phyloP scores from a whole-genome alignment of 2,888 invertebrate species.

The Cryptus viduatorius region DNA sequence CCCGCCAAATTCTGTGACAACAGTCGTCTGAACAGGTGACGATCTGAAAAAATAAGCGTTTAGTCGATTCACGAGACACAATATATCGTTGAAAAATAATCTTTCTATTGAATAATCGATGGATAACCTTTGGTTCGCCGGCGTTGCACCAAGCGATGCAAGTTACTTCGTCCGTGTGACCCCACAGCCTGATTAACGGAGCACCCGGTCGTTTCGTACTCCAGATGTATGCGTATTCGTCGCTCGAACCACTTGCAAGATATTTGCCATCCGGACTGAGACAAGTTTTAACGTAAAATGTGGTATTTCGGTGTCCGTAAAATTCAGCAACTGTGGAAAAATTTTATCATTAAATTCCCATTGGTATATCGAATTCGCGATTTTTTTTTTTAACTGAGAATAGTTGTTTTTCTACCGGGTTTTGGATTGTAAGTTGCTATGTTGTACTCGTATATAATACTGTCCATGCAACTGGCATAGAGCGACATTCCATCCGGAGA shows the following conservation, averaged over 20 bases:
- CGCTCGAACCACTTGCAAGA: slow-evolving; percentile 95
- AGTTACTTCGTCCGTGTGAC: slow-evolving; percentile 95
- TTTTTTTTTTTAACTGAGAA: not conserved
- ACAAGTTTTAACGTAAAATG: slow-evolving; percentile 94
- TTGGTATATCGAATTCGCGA: not conserved
- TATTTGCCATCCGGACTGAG: slow-evolving; percentile 93
- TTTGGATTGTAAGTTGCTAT: slow-evolving; percentile 89
- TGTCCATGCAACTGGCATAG: slow-evolving; percentile 95
- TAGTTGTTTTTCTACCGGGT: slow-evolving; percentile 85
- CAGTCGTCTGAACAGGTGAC: slow-evolving; percentile 95
- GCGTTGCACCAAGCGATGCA: slow-evolving; percentile 92
- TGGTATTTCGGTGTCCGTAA: slow-evolving; percentile 91
- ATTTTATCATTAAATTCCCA: slow-evolving; percentile 1
- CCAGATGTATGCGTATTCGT: slow-evolving; percentile 95
- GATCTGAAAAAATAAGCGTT: slow-evolving; percentile 82
- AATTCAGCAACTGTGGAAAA: slow-evolving; percentile 82
- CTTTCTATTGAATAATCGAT: not conserved
- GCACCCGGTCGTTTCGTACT: slow-evolving; percentile 87
- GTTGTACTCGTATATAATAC: slow-evolving; percentile 94
- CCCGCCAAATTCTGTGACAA: slow-evolving; percentile 91
- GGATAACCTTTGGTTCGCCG: slow-evolving; percentile 86
- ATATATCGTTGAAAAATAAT: not conserved
- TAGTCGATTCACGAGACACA: not conserved
- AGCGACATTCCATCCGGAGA: slow-evolving; percentile 90
- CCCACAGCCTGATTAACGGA: slow-evolving; percentile 90